Conservation (phyloP, 2,888 invertebrate species). For the Pollenia amentaria region DNA sequence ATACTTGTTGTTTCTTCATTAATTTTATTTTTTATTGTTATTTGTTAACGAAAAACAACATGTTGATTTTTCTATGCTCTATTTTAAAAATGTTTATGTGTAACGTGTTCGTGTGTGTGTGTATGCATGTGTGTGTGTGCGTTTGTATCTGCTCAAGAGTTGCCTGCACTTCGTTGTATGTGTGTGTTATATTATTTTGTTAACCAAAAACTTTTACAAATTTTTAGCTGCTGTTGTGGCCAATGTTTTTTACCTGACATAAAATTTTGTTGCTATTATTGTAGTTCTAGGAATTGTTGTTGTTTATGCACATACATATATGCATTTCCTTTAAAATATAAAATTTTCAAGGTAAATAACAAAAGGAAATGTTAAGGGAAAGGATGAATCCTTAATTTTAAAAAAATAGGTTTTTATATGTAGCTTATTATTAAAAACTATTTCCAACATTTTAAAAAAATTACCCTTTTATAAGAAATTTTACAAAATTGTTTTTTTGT, state of each 20-base stretch:
- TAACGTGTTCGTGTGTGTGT: not conserved
- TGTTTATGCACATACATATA: constrained; percentile 2
- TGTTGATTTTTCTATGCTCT: constrained; percentile 51
- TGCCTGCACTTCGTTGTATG: not conserved
- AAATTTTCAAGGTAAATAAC: constrained; percentile 39
- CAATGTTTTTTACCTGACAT: constrained; percentile 36
- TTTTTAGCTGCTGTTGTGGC: constrained; percentile 54
- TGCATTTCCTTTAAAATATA: not conserved
- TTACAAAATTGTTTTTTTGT: no score
- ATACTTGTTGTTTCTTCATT: constrained; percentile 31
- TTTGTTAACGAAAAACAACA: constrained; percentile 35
- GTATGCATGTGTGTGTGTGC: not conserved
- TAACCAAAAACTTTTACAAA: constrained; percentile 52
- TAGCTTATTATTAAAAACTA: not conserved
- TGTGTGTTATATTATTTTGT: constrained; percentile 38
- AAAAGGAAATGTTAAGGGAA: not conserved
- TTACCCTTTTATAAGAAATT: no score
- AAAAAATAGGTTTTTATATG: not conserved
- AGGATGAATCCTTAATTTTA: constrained; percentile 27
- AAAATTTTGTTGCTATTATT: constrained; percentile 44
- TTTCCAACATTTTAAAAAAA: no score
- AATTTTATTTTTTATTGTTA: constrained; percentile 18
- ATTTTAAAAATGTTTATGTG: not conserved
- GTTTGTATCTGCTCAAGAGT: not conserved
- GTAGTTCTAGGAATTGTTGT: constrained; percentile 11